These are phyloP conservation scores for Cercocebus atys DNA, from an alignment of 2,113 vertebrate genomes.

Conservation along the genomic window DNA sequence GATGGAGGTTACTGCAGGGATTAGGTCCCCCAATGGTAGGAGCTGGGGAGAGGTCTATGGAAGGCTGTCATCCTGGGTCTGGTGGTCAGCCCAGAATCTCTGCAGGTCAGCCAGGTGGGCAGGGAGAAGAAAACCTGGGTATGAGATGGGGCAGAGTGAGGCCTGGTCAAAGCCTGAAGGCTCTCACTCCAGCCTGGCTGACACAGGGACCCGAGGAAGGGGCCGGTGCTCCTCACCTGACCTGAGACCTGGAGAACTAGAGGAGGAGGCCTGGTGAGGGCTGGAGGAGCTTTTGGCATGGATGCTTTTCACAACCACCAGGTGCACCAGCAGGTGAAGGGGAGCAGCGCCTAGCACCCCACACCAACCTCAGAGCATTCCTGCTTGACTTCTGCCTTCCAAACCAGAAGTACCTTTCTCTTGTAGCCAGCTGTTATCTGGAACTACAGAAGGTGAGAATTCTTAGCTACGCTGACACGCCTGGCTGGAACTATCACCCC, in stretches of 20 bases:
- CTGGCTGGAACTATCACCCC: not conserved
- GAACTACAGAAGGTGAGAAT: rapidly evolving
- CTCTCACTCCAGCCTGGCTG: not conserved
- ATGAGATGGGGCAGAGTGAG: not conserved
- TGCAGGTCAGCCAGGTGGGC: not conserved
- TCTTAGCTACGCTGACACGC: not conserved
- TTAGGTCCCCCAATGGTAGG: not conserved
- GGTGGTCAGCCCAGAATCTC: too few species aligned
- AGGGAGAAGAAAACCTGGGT: not conserved
- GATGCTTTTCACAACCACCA: not conserved
- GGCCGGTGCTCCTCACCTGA: not conserved
- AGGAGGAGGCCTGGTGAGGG: not conserved
- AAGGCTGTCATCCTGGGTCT: not conserved
- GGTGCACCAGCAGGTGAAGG: not conserved
- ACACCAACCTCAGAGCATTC: not conserved
- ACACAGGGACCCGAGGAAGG: not conserved
- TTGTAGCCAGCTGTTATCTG: not conserved
- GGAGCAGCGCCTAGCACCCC: not conserved
- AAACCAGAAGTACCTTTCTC: not conserved
- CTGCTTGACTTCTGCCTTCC: not conserved
- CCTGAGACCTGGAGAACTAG: not conserved
- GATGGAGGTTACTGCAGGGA: too few species aligned
- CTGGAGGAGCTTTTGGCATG: not conserved
- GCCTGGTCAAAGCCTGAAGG: not conserved
- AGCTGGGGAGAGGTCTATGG: not conserved